These are phyloP conservation scores for Pristionchus entomophagus DNA, from an alignment of 2,888 invertebrate genomes.

Conservation along the genomic window DNA sequence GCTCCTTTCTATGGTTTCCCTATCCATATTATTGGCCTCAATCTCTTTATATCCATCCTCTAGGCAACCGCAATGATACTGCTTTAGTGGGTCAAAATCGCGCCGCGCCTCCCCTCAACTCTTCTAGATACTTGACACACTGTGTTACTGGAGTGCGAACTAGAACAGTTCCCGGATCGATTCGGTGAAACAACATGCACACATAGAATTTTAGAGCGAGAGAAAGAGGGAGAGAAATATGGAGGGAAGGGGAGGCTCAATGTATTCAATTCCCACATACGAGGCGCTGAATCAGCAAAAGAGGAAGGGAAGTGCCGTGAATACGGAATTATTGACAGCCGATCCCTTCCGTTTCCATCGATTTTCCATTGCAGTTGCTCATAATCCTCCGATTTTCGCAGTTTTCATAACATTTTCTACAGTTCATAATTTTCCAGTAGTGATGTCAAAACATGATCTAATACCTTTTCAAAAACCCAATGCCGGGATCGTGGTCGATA, in stretches of 20 bases:
- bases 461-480: too few species aligned
- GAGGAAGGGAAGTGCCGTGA: not conserved
- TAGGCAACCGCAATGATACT: too few species aligned
- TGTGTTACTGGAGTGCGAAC: not conserved
- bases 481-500: too few species aligned
- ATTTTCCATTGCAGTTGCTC: not conserved
- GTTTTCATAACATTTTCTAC: too few species aligned
- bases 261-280: conserved; percentile 42
- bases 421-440: too few species aligned
- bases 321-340: conserved; percentile 11
- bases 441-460: too few species aligned
- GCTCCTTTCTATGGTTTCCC: not conserved
- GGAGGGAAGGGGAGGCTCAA: conserved; percentile 3
- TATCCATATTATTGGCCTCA: too few species aligned
- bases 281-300: not conserved
- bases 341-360: not conserved
- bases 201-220: conserved; percentile 5
- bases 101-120: not conserved
- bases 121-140: conserved; percentile 1
- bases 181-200: not conserved
- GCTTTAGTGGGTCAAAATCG: not conserved
- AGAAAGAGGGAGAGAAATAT: not conserved
- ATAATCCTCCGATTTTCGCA: not conserved
- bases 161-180: not conserved
- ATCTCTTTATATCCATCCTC: too few species aligned